phyloP scores from a whole-genome alignment of 2,113 vertebrate species.

The Anas platyrhynchos region DNA sequence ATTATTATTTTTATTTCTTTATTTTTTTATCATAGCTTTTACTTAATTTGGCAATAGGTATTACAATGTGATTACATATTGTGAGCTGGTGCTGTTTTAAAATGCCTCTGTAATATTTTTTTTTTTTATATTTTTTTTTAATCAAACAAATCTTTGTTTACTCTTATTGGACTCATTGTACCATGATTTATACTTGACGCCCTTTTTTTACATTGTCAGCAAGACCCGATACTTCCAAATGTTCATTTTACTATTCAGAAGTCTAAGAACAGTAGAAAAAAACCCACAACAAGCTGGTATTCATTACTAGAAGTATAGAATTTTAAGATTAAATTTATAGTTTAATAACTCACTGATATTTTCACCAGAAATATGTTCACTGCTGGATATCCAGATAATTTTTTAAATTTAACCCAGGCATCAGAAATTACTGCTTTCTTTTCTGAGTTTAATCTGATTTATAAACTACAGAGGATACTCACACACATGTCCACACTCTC shows the following conservation, averaged over 20 bases:
- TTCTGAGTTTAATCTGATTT: conserved; percentile 51
- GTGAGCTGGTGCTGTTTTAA: not conserved
- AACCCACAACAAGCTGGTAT: not conserved
- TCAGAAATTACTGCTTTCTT: conserved; percentile 24
- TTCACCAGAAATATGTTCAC: conserved; percentile 54
- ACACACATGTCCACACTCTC: not conserved
- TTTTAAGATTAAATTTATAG: conserved; percentile 62
- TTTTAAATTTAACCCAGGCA: conserved; percentile 38
- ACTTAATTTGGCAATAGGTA: conserved; percentile 23
- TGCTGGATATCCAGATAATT: not conserved
- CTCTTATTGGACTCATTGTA: not conserved
- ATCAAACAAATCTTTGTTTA: not conserved
- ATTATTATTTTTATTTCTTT: not conserved
- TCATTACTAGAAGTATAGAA: conserved; percentile 27
- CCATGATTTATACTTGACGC: not conserved
- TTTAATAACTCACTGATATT: conserved; percentile 60
- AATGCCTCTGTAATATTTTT: not conserved
- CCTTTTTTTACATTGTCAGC: conserved; percentile 23
- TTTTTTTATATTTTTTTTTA: not conserved
- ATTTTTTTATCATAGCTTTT: not conserved
- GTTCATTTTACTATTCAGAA: conserved; percentile 14
- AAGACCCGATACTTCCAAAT: conserved; percentile 1
- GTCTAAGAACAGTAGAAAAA: not conserved
- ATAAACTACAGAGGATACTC: conserved; percentile 21
- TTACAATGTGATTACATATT: conserved; percentile 36